Evolutionary conservation across 2,797 vertebrate genomes (phyloP), one percentile per base, ranked within the genome.

Genomic region (Yasuhikotakia modesta): DNA sequence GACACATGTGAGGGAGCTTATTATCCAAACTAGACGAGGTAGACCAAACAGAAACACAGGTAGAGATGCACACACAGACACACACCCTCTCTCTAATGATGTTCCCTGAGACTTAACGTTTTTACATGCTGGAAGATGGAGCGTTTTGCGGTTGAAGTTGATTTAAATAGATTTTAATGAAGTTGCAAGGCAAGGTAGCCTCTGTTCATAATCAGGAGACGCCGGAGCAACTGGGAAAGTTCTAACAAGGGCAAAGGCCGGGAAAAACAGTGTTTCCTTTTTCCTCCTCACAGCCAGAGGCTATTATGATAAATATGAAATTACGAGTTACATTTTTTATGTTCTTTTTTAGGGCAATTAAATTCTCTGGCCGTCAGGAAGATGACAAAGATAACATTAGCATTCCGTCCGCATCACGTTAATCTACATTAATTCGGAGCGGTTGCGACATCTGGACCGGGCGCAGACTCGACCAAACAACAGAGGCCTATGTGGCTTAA

Each of bases 81-180:
- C 70, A 61, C 79, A 77, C 79, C 68, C 75, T 69, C 88, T 82
- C 85, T 86, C 87, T 92, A 92, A 94, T 93, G 89, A 92, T 92
- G 90, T 88, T 93, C 88, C 91, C 90, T 86, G 90, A 92, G 89
- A 93, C 87, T 87, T 88, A 75, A 82, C 85, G 73, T 87, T 88
- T 84, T 71, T 85, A 88, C 89, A 87, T 85, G 87, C 88, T 85
- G 87, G 81, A 87, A 90, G 88, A 88, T 87, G 87, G 80, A 89
- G 87, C 87, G 89, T 89, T 90, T 90, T 87, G 84, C 84, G 39
- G 83, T 81, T 92, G 91, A 93, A 93, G 91, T 93, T 94, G 92
- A 94, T 93, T 92, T 93, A 92, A 94, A 94, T 93, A 91, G 91
- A 92, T 93, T 92, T 90, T 92, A 93, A 94, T 92, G 91, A 94